Percentiles rank a stretch among this genome's conserved stretches.
Evolutionary conservation across 1,140 invertebrate genomes (phyloP).

Genomic region (Triops longicaudatus): DNA sequence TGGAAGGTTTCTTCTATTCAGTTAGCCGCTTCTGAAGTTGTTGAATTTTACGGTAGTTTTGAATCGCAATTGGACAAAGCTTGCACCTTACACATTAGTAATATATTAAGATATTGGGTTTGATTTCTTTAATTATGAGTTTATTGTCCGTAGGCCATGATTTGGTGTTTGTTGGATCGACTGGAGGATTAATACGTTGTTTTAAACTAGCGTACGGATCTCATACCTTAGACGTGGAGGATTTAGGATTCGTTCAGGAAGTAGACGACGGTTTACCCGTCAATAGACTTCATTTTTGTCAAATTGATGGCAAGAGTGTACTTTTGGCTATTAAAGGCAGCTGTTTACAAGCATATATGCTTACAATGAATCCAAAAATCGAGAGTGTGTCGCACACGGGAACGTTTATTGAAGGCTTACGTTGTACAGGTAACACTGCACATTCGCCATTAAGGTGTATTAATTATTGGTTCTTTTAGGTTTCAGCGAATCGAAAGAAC

Average conservation of each 20-base stretch:
- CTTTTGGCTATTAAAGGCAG: background rate
- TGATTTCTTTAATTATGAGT: background rate
- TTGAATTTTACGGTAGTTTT: background rate
- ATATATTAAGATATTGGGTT: background rate
- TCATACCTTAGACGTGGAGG: background rate
- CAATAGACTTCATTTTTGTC: background rate
- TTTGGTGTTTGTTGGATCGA: background rate
- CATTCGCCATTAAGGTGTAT: background rate
- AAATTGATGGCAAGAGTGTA: background rate
- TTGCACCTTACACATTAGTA: background rate
- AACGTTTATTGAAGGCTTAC: background rate
- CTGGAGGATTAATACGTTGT: background rate
- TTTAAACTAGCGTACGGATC: background rate
- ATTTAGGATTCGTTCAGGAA: background rate
- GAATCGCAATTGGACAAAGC: constrained; percentile 6
- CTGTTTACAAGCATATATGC: background rate
- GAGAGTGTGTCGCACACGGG: background rate
- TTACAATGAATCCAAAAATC: background rate
- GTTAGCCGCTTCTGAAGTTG: background rate
- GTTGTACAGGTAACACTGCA: background rate
- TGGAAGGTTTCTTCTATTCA: constrained; percentile 12
- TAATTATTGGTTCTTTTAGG: background rate
- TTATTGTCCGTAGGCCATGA: background rate
- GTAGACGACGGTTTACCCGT: background rate
- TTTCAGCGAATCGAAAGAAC: background rate